Evolutionary conservation across 2,797 vertebrate genomes (phyloP), one percentile per base, ranked within the genome.

Genomic region (Pipistrellus nathusii): DNA sequence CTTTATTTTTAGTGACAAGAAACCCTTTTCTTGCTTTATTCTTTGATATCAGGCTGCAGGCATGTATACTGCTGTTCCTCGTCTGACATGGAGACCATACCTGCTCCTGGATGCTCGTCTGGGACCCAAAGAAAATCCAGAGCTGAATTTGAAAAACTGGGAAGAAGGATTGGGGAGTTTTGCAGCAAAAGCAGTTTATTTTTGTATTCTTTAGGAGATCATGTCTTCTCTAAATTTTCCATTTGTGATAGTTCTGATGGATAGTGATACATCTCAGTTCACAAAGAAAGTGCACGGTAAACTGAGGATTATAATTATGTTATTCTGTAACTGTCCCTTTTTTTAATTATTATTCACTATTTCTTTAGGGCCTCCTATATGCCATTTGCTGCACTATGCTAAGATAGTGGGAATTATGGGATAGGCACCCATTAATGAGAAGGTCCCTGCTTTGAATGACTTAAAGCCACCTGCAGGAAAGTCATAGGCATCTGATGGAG

Each of bases 21-120:
- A 96, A 95, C 66, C 30, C 17, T 27, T 86, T 76, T 76, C 46
- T 21, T 73, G 66, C 93, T 93, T 73, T 90, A 81, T 27, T 77
- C 80, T 86, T 15, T 72, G 13, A 38, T 32, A 4, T 88, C 53
- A 53, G 25, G 8, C 14, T 38, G 77, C 48, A 32, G 64, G 15
- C 17, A 20, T 78, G 3, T 57, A 57, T 85, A 64, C 8, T 46
- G 1, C 2, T 62, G 6, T 2, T 25, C 38, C 5, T 51, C 13
- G 21, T 23, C 57, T 85, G 59, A 82, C 62, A 81, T 59, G 75
- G 75, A 92, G 66, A 85, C 41, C 15, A 1, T 6, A 57, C 71
- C 30, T 66, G 12, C 46, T 64, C 23, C 86, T 30, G 30, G 51
- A 27, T 0, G 0, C 6, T 78, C 93, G 53, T 38, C 41, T 44